A percentile compares a stretch with the other conserved stretches of the same genome.
phyloP scores from a whole-genome alignment of 2,888 invertebrate genomes.

The Limnephilus marmoratus region DNA sequence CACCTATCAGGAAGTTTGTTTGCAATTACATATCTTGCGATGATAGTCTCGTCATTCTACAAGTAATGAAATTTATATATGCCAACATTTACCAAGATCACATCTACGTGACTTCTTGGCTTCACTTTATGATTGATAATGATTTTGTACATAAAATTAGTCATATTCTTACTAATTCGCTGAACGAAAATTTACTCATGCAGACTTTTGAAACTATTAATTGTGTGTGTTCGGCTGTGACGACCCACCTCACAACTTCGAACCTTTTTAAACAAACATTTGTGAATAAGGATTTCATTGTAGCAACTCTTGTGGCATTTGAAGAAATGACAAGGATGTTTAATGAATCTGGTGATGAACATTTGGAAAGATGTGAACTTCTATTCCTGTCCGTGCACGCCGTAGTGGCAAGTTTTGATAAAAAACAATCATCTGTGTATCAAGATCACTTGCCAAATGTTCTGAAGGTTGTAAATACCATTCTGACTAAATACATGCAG shows the following conservation, averaged over 20 bases:
- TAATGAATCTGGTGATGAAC: slow-evolving; percentile 15
- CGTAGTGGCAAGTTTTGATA: slow-evolving; percentile 42
- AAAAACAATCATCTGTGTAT: slow-evolving; percentile 10
- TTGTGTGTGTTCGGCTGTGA: slow-evolving; percentile 74
- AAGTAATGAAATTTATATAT: slow-evolving; percentile 83
- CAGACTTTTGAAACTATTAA: slow-evolving; percentile 80
- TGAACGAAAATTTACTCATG: slow-evolving; percentile 79
- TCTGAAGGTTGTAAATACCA: slow-evolving; percentile 49
- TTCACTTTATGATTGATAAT: slow-evolving; percentile 73
- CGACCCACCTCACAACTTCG: slow-evolving; percentile 68
- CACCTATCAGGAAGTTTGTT: slow-evolving; percentile 78
- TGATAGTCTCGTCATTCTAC: slow-evolving; percentile 85
- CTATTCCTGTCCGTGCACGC: slow-evolving; percentile 59
- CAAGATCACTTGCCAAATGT: slow-evolving; percentile 42
- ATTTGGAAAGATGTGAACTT: slow-evolving; percentile 52
- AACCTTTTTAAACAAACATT: slow-evolving; percentile 54
- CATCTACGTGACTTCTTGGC: slow-evolving; percentile 73
- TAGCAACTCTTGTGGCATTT: slow-evolving; percentile 51
- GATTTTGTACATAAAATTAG: slow-evolving; percentile 79
- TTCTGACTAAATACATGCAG: slow-evolving; percentile 46
- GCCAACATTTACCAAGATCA: slow-evolving; percentile 75
- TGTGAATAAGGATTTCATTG: slow-evolving; percentile 53
- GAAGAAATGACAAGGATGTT: slow-evolving; percentile 52
- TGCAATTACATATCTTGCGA: slow-evolving; percentile 79
- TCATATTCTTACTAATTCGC: slow-evolving; percentile 86